Percentiles rank a stretch among this genome's conserved stretches.
phyloP scores from a whole-genome alignment of 1,140 invertebrate genomes.

The Drosophila insularis region DNA sequence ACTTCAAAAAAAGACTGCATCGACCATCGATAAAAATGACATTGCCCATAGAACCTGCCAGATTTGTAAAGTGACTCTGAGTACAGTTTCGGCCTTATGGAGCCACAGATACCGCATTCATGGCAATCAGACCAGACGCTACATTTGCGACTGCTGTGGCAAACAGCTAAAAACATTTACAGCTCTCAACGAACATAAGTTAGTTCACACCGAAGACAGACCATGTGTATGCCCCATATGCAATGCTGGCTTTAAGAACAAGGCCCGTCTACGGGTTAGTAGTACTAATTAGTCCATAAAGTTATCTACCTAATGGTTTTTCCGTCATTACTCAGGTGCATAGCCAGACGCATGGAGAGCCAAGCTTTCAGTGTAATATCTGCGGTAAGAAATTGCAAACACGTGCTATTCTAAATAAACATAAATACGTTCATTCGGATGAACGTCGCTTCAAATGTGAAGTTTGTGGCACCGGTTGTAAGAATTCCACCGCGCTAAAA shows the following conservation, averaged over 20 bases:
- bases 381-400: constrained; percentile 83
- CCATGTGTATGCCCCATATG: constrained; percentile 53
- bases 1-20: not conserved
- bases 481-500: constrained; percentile 81
- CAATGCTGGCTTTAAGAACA: constrained; percentile 52
- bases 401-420: constrained; percentile 82
- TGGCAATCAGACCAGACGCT: constrained; percentile 77
- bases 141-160: constrained; percentile 83
- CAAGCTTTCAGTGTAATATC: constrained; percentile 82
- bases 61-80: constrained; percentile 71
- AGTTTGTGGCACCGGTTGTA: constrained; percentile 67
- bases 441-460: constrained; percentile 81
- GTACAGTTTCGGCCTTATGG: constrained; percentile 53
- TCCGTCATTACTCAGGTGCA: constrained; percentile 36
- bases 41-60: constrained; percentile 44
- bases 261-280: constrained; percentile 48
- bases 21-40: not conserved
- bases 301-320: not conserved
- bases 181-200: constrained; percentile 82
- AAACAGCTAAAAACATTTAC: constrained; percentile 82
- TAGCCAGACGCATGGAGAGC: constrained; percentile 80
- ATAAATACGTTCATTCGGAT: constrained; percentile 83
- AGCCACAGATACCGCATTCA: constrained; percentile 82
- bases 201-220: constrained; percentile 81
- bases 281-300: too few species aligned